Evolutionary conservation across 2,797 vertebrate genomes (phyloP), one percentile per base, ranked within the genome.

Genomic region (Anguilla megastoma): DNA sequence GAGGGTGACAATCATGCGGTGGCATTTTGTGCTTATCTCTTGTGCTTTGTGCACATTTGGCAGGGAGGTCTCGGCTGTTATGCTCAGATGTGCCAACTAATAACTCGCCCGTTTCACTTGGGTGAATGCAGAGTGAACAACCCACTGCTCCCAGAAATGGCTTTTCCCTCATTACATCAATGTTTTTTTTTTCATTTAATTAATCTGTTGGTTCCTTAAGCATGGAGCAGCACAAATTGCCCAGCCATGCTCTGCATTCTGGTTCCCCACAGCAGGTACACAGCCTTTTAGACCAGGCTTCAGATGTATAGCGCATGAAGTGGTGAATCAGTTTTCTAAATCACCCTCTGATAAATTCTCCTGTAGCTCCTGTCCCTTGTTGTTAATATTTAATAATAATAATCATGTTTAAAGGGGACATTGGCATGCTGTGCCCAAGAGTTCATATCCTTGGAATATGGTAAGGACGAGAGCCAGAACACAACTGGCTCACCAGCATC

Each of bases 41-140:
- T 48, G 54, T 58, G 24, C 79, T 48, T 4, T 60, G 36, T 76
- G 63, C 30, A 24, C 45, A 82, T 84, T 27, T 54, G 50, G 50
- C 48, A 36, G 48, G 83, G 30, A 41, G 45, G 79, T n/a, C n/a
- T 30, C 41, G 48, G 27, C 80, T 52, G 50, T 69, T 69, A 52
- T 56, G 82, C 24, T 6, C 27, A 84, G 56, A 84, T 84, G 52
- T 84, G 12, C 83, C 27, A 3, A 52, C 87, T 71, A 52, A 74
- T 71, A 69, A 45, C 82, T 83, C 6, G 4, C 63, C 58, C 69
- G 48, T 84, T 87, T 69, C 27, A 36, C 58, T 27, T 50, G 52
- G 76, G 27, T 52, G 87, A 87, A 66, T 54, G 80, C 80, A 71
- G 41, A 66, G n/a, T 14, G 36, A 41, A 54, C 56, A 60, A 87